These are phyloP conservation scores for Euzophera pinguis DNA, from an alignment of 2,888 invertebrate species.

Conservation along the genomic window DNA sequence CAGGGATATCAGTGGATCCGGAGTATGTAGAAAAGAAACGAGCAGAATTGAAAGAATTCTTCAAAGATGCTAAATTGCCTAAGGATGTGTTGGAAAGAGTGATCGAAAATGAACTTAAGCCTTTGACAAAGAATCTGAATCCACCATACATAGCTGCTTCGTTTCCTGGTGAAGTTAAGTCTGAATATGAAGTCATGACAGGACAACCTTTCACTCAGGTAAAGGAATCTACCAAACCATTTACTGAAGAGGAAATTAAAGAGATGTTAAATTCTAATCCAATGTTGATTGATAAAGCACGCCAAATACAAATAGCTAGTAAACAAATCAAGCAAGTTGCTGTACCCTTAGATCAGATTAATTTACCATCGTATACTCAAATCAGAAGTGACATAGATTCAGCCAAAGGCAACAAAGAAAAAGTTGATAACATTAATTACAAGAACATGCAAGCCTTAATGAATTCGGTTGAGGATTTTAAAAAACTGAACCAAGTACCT, in stretches of 20 bases:
- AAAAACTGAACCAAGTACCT: conserved; percentile 23
- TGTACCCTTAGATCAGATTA: conserved; percentile 56
- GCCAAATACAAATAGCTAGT: conserved; percentile 10
- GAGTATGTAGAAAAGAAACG: conserved; percentile 51
- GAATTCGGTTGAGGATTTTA: conserved; percentile 43
- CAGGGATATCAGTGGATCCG: conserved; percentile 32
- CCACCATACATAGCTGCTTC: conserved; percentile 63
- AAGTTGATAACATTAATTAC: conserved; percentile 53
- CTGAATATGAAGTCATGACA: conserved; percentile 69
- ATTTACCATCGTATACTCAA: conserved; percentile 41
- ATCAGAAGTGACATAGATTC: conserved; percentile 51
- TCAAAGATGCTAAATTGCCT: conserved; percentile 52
- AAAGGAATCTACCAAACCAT: conserved; percentile 50
- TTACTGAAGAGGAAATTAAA: conserved; percentile 52
- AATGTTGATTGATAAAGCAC: conserved; percentile 40
- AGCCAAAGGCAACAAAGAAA: conserved; percentile 44
- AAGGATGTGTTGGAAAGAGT: conserved; percentile 48
- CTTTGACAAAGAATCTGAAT: conserved; percentile 33
- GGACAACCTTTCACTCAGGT: conserved; percentile 68
- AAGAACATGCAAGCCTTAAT: conserved; percentile 59
- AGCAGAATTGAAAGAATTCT: conserved; percentile 53
- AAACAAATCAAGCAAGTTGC: conserved; percentile 35
- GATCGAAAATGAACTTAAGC: conserved; percentile 64
- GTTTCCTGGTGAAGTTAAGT: conserved; percentile 45
- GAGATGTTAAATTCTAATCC: conserved; percentile 54